Conservation (phyloP, 2,888 invertebrate genomes). For the Agonopterix arenella region DNA sequence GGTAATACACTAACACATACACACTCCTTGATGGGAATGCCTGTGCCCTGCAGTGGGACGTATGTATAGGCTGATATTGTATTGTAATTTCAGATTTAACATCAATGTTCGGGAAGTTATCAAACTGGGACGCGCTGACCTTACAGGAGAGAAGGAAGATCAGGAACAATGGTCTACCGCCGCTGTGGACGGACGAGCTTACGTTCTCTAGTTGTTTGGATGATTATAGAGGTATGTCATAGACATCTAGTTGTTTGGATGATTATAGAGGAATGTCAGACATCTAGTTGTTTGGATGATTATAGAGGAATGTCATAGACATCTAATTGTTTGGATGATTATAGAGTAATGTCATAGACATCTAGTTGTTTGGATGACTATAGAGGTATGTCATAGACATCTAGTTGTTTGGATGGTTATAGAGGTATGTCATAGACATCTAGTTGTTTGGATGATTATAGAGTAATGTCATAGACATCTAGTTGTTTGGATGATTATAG, state of each 20-base stretch:
- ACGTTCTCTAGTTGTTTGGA: conserved; percentile 15
- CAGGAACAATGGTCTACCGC: conserved; percentile 15
- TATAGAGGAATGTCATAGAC: conserved; percentile 15
- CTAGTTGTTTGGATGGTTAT: too few species aligned
- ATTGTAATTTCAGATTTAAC: conserved; percentile 25
- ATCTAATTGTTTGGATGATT: conserved; percentile 12
- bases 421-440: too few species aligned
- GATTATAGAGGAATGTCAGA: conserved; percentile 15
- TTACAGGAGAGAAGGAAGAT: conserved; percentile 19
- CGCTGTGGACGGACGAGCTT: conserved; percentile 24
- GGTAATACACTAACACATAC: too few species aligned
- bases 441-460: too few species aligned
- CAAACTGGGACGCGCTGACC: conserved; percentile 39
- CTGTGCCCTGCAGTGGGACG: too few species aligned
- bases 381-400: too few species aligned
- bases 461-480: too few species aligned
- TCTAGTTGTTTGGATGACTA: too few species aligned
- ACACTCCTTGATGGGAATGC: too few species aligned
- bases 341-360: conserved; percentile 13
- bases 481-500: too few species aligned
- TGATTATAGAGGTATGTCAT: conserved; percentile 15
- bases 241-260: conserved; percentile 9
- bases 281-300: conserved; percentile 8
- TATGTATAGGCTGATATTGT: neutral
- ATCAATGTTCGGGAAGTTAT: conserved; percentile 30